Base-by-base conservation (phyloP, 2,888 invertebrate species). In the Trilocha varians region DNA sequence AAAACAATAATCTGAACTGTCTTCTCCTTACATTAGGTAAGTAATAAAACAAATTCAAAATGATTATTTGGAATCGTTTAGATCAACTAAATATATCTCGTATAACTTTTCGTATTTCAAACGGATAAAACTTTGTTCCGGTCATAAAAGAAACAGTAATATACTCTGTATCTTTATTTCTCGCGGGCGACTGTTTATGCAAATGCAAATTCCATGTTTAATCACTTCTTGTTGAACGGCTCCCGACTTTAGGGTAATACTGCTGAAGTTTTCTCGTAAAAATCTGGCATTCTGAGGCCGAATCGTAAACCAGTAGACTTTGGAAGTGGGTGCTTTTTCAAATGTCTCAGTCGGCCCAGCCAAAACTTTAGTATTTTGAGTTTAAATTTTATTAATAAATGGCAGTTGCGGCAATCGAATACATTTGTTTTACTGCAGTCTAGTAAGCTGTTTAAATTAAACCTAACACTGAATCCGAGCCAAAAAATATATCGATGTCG, bases 201-300 rank as follows among this genome's bases (percentile, higher is more conserved):
- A 62, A 70, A 74, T 70, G 67, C 62, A 65, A 70, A 69, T 68
- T 63, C 58, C 56, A 53, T 67, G 64, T 70, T 65, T 68, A 72
- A 72, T 70, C 65, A 65, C 65, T 62, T 57, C 53, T 52, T 46
- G 53, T 52, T 45, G 51, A 65, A 62, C 61, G 57, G 56, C 42
- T 52, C 53, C 49, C 53, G 49, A 55, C 51, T 56, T 62, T 59
- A 43, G 45, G 53, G 58, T 57, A 63, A 68, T 64, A 70, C 69
- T 65, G 64, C 62, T 60, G 70, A 78, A 78, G 65, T 78, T 78
- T 65, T 53, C 69, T 72, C 73, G 66, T 77, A 78, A 78, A 74
- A 74, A 70, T 70, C 58, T 65, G 61, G 52, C 54, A 56, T 73
- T 70, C 66, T 62, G 57, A 55, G 54, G 63, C 62, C 53, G 61